Percentiles rank a stretch among this genome's conserved stretches.
These are phyloP conservation scores for Pterophyllum scalare DNA, from an alignment of 2,113 vertebrate genomes.

Conservation along the genomic window DNA sequence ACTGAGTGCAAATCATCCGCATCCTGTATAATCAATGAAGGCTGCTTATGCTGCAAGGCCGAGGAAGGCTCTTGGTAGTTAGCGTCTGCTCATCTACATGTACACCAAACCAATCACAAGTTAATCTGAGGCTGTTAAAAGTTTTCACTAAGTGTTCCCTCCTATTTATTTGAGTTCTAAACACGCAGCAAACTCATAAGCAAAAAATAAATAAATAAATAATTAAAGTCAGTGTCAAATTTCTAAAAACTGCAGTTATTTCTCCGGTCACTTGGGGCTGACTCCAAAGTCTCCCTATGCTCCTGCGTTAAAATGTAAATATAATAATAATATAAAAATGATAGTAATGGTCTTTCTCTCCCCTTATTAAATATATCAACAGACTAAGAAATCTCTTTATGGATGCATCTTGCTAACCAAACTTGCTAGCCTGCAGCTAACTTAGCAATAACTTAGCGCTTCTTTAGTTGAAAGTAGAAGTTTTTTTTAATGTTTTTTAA, in stretches of 20 bases:
- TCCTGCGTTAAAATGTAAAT: background rate
- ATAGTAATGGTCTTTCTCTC: too few relatives aligned
- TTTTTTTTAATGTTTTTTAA: background rate
- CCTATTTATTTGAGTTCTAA: background rate
- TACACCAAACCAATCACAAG: background rate
- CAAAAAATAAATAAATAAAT: background rate
- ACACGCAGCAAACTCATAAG: background rate
- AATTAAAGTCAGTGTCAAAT: background rate
- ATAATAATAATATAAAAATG: too few relatives aligned
- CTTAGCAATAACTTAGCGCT: too few relatives aligned
- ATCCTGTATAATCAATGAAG: conserved; percentile 8
- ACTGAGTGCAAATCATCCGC: conserved; percentile 5
- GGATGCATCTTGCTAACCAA: too few relatives aligned
- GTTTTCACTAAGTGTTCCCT: background rate
- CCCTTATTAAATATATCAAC: too few relatives aligned
- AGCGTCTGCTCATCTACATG: conserved; percentile 1
- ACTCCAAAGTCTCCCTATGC: background rate
- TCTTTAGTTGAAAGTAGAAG: too few relatives aligned
- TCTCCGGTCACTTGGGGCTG: too few relatives aligned
- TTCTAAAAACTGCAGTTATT: background rate
- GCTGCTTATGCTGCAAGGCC: conserved; percentile 1
- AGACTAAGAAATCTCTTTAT: too few relatives aligned
- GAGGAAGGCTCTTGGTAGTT: background rate
- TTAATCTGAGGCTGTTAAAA: background rate
- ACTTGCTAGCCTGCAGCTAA: too few relatives aligned